Percentiles rank a stretch among this genome's conserved stretches.
These are phyloP conservation scores for Xanthorhoe designata DNA, from an alignment of 2,888 invertebrate genomes.

Conservation along the genomic window DNA sequence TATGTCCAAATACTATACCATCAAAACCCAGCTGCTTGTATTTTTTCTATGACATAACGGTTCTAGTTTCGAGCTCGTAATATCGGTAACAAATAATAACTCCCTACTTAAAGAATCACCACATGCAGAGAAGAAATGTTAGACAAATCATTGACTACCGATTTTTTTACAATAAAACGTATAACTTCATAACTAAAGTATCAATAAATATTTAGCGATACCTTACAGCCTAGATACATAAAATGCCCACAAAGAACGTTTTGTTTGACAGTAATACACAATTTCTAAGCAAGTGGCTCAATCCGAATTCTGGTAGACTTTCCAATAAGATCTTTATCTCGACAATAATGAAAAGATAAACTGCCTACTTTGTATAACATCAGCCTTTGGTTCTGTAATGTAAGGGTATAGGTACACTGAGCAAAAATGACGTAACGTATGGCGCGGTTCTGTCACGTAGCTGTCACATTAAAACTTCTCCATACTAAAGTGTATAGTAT, in stretches of 20 bases:
- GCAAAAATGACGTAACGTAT: slow-evolving; percentile 3
- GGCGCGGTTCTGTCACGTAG: background rate
- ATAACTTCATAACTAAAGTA: slow-evolving; percentile 31
- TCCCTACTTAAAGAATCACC: slow-evolving; percentile 45
- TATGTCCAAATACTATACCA: slow-evolving; percentile 15
- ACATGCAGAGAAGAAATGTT: slow-evolving; percentile 43
- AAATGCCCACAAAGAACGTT: slow-evolving; percentile 46
- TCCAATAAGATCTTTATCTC: slow-evolving; percentile 43
- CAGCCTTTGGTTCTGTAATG: slow-evolving; percentile 25
- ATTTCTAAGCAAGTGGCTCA: slow-evolving; percentile 45
- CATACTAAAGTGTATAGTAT: slow-evolving; percentile 11
- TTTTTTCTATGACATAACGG: slow-evolving; percentile 59
- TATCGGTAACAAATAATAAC: slow-evolving; percentile 80
- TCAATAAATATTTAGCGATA: slow-evolving; percentile 43
- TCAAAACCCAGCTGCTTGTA: slow-evolving; percentile 16
- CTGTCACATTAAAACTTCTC: background rate
- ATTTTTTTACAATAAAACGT: slow-evolving; percentile 32
- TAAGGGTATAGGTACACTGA: slow-evolving; percentile 28
- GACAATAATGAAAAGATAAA: slow-evolving; percentile 47
- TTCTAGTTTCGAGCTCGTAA: slow-evolving; percentile 70
- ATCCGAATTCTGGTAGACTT: slow-evolving; percentile 43
- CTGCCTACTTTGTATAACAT: slow-evolving; percentile 41
- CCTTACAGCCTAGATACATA: slow-evolving; percentile 41
- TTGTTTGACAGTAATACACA: slow-evolving; percentile 46
- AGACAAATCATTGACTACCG: slow-evolving; percentile 34